These are phyloP conservation scores for Lomographa bimaculata DNA, from an alignment of 2,888 invertebrate species.

Conservation along the genomic window DNA sequence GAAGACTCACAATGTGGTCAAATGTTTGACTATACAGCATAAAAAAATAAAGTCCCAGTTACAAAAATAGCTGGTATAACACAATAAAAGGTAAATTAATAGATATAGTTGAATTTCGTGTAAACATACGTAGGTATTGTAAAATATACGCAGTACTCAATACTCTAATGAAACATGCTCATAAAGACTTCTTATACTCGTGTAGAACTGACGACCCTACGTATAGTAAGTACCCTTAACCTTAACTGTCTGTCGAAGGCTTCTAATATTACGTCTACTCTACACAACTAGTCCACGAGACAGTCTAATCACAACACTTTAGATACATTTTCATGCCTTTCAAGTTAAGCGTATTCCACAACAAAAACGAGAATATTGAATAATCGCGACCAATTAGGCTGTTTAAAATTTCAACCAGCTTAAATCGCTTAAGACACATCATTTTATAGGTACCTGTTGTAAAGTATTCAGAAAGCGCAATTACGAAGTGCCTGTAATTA, in stretches of 20 bases:
- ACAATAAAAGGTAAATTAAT: too few relatives aligned
- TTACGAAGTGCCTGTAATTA: slow-evolving; percentile 33
- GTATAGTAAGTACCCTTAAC: too few relatives aligned
- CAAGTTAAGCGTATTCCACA: slow-evolving; percentile 28
- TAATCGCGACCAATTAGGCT: slow-evolving; percentile 40
- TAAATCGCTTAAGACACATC: slow-evolving; percentile 25
- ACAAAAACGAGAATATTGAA: slow-evolving; percentile 43
- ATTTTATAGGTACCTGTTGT: slow-evolving; percentile 20
- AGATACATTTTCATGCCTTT: slow-evolving; percentile 47
- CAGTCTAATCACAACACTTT: slow-evolving; percentile 45
- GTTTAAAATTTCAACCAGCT: slow-evolving; percentile 34
- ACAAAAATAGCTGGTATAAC: too few relatives aligned
- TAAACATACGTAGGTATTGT: too few relatives aligned
- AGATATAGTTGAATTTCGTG: too few relatives aligned
- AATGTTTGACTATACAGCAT: too few relatives aligned
- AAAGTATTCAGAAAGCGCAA: slow-evolving; percentile 21
- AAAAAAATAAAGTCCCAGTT: too few relatives aligned
- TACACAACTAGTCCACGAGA: slow-evolving; percentile 25
- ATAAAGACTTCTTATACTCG: too few relatives aligned
- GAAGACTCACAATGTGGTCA: too few relatives aligned
- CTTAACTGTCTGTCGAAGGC: slow-evolving; percentile 35
- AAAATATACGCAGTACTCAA: too few relatives aligned
- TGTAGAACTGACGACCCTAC: too few relatives aligned
- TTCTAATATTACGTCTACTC: slow-evolving; percentile 32
- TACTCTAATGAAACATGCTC: too few relatives aligned